Evolutionary conservation across 2,113 vertebrate genomes (phyloP), one percentile per base, ranked within the genome.

Genomic region (Dicerorhinus sumatrensis): DNA sequence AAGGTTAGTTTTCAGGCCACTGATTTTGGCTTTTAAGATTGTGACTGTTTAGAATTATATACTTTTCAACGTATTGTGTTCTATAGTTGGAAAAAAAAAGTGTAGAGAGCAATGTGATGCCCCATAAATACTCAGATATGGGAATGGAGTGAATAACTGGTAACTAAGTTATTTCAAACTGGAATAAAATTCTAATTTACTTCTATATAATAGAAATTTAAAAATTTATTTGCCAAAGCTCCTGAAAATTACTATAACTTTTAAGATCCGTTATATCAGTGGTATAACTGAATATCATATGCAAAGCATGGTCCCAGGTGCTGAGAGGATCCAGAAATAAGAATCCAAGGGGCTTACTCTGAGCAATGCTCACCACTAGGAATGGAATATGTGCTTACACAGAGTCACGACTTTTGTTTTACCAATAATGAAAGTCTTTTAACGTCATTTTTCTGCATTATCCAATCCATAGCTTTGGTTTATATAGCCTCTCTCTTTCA

Each of bases 201-300:
- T 93, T 91, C 23, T 82, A 63, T 48, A 13, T 29, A 54, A 86
- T 46, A 75, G 69, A 90, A 80, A 70, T 81, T 60, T 31, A 51
- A 39, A 48, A 29, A n/a, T 25, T 2, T 36, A 48, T 88, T 65
- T 86, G 23, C 20, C 56, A n/a, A 91, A 82, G 4, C 6, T 93
- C 29, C 46, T 80, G 31, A 54, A 91, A 83, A 65, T 94, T 60
- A 86, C 69, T 69, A 18, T n/a, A 31, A 93, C n/a, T 75, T 89
- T 36, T 91, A 56, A 83, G 14, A 91, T 29, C 6, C 14, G 21
- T 36, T 82, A 62, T 96, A 33, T 79, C 65, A 48, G 54, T 62
- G 56, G 54, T 27, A 76, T 67, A 77, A 72, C 48, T 87, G 21
- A 79, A 63, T 65, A 29, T 62, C 18, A 27, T 13, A 10, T 88